Evolutionary conservation across 2,797 vertebrate genomes (phyloP), one percentile per base, ranked within the genome.

Genomic region (Novumbra hubbsi): DNA sequence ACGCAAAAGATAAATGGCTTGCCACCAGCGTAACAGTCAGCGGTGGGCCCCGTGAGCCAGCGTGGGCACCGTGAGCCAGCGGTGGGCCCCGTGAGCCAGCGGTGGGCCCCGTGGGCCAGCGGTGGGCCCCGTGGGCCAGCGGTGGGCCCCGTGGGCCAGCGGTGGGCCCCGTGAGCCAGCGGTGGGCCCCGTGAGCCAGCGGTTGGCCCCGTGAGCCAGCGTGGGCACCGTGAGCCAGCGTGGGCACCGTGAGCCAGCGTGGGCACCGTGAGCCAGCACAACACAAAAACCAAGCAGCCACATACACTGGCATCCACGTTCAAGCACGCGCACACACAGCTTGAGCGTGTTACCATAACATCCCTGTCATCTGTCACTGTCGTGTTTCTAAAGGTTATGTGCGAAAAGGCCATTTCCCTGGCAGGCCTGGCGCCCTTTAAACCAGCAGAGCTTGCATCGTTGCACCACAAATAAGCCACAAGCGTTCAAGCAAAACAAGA

Each of bases 211-310:
- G n/a, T n/a, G n/a, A n/a, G n/a, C n/a, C n/a, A n/a, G n/a, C n/a
- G n/a, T n/a, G n/a, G n/a, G n/a, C n/a, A n/a, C n/a, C n/a, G n/a
- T n/a, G n/a, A n/a, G n/a, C n/a, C n/a, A n/a, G n/a, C n/a, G n/a
- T n/a, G n/a, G n/a, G n/a, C n/a, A n/a, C n/a, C n/a, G n/a, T n/a
- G n/a, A n/a, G n/a, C n/a, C n/a, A 50, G 49, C 16, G 19, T 50
- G 19, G 16, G 49, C 49, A 5, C 49, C 16, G 49, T 50, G 49
- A 19, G n/a, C 14, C 65, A 82, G 81, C 87, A 81, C n/a, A 68
- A 49, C 50, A 4, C 4, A 28, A 73, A 41, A 17, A 68, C 72
- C 49, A 74, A 70, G 73, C 49, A 70, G 67, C 57, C 41, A 75
- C 68, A 70, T 19, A 50, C 57, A 72, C 72, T 69, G 19, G 57